Evolutionary conservation across 2,113 vertebrate species (phyloP), one percentile per base, ranked within the genome.

Genomic region (Chaetodon trifascialis): DNA sequence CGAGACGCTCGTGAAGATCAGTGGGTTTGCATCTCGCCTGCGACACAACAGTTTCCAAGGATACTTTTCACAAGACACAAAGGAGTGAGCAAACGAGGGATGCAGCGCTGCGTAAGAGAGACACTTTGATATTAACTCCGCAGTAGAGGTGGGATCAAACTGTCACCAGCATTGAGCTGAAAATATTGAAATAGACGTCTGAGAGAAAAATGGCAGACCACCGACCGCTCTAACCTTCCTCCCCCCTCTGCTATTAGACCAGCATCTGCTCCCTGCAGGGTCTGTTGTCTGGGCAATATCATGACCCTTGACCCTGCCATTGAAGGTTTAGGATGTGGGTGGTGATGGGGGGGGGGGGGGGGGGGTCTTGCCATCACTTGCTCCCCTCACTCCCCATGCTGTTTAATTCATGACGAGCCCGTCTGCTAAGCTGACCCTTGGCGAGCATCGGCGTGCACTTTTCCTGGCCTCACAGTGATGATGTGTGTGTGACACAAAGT

Each of bases 1-100:
- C 56, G 58, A 90, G 62, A 87, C 72, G 46, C 83, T 70, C 38
- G 55, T 71, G 73, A 66, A 76, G 82, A 91, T 89, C 84, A 76
- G 85, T 72, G 76, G 74, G 82, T 80, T 82, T 76, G 72, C 71
- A 71, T 83, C 8, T 79, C 70, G 59, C 54, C 60, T 77, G 74
- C 67, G 15, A 87, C 87, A 87, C 84, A 86, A 85, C 81, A 86
- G 91, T 90, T 93, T 91, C 92, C 90, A 88, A 89, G 89, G 89
- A 88, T 86, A 90, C 87, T 87, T 92, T 92, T 87, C 75, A 89
- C 54, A 64, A 63, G 58, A 52, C 58, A 84, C 85, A 86, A 89
- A 90, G 76, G 63, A 83, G 66, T 51, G 64, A 76, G 75, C 63
- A 5, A 86, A 88, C 21, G 79, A 75, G 82, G 64, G 66, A 67